Evolutionary conservation across 2,888 invertebrate genomes (phyloP), one percentile per base, ranked within the genome.

Genomic region (Orchesella flavescens): DNA sequence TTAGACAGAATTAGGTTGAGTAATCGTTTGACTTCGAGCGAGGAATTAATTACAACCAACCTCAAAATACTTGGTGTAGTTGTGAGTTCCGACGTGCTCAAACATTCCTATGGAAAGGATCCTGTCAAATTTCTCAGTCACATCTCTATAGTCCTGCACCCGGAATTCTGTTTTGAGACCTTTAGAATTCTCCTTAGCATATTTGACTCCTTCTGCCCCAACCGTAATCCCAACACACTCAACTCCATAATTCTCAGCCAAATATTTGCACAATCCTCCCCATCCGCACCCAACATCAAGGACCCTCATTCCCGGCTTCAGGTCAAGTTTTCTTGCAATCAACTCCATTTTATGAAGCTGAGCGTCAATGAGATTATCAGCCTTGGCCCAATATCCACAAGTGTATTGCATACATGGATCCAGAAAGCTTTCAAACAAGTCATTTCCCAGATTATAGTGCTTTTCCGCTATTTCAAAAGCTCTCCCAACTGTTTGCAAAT

Each of bases 121-220:
- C 49, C 86, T 65, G 34, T 86, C 86, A 75, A 86, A 86, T 65
- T 75, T 84, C 15, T 81, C 84, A 44, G 80, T 21, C 34, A 84
- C 24, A 12, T 82, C 82, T 5, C 86, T 23, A 53, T 86, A 86
- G 53, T 86, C 86, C 23, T 21, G 12, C 1, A 82, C 49, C 4
- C 84, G 69, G 17, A 86, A 78, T 24, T 86, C 84, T 2, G 84
- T 83, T 12, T 59, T 23, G 0, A n/a, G n/a, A n/a, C n/a, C n/a
- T n/a, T 24, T 53, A 66, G 66, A 79, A 34, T 57, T 5, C 21
- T 86, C 66, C 17, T 43, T n/a, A 10, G 46, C 83, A 12, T 34
- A 55, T 59, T 79, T 83, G 1, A 76, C 80, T 17, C 83, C 83
- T 63, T 86, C 86, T n/a, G 24, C 46, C n/a, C 84, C 84, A 21